Base-by-base conservation (phyloP, 2,888 invertebrate genomes). In the Maniola hyperantus region DNA sequence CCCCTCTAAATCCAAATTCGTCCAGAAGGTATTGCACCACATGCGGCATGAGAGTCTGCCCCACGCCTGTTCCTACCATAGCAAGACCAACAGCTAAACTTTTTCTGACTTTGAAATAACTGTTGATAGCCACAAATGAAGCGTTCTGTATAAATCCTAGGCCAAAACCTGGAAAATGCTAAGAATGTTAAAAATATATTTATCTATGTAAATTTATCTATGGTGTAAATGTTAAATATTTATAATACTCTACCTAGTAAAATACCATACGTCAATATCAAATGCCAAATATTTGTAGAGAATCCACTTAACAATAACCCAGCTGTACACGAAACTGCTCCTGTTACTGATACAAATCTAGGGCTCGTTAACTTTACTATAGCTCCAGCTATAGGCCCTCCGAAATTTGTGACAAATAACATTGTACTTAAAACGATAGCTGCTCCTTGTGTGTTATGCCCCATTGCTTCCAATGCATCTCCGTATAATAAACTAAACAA, bases 1-100 rank as follows among this genome's bases (percentile, higher is more conserved):
- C 94, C 44, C 93, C 93, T 73, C 87, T 91, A 80, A 94, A 96
- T 58, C 94, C 94, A 81, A 94, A 96, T 73, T 93, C 88, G 72
- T 94, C 94, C 71, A 96, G 82, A 58, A 96, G 92, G 76, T 93
- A 93, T 57, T 94, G 91, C 66, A 96, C 94, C 72, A 96, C 87
- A 77, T 95, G 95, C 4, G 96, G 96, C 93, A 96, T 95, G 69
- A 95, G 80, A 82, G 96, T 95, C 81, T 96, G 96, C 4, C 96
- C 96, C 34, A 96, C 84, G 68, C 96, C 96, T 71, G 96, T 96
- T 65, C 96, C 96, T 34, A 95, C 95, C 87, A 96, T 93, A 0
- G 96, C 94, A 39, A 96, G 87, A 1, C 96, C 96, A 64, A 96
- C 95, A n/a, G 96, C 96, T 50, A 95, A 93, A 69, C 95, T 95